Conservation (phyloP, 2,113 vertebrate species). For the Sialia sialis region DNA sequence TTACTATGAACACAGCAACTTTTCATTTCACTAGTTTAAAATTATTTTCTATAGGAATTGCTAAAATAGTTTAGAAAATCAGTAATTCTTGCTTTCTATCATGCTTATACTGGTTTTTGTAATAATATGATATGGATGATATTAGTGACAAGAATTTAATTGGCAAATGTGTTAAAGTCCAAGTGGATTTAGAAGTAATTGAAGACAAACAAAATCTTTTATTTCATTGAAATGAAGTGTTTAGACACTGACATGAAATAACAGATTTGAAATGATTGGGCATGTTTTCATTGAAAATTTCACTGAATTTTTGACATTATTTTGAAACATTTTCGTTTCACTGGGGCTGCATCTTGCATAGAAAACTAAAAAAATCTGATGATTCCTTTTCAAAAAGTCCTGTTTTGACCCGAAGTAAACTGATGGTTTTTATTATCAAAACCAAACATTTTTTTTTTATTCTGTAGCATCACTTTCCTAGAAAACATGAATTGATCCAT, state of each 20-base stretch:
- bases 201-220: not conserved
- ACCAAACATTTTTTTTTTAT: not conserved
- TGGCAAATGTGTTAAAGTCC: not conserved
- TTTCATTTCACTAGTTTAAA: not conserved
- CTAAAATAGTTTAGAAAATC: not conserved
- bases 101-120: not conserved
- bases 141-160: not conserved
- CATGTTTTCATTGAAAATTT: not conserved
- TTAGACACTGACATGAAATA: not conserved
- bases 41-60: not conserved
- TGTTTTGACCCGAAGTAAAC: not conserved
- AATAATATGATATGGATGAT: not conserved
- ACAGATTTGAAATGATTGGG: not conserved
- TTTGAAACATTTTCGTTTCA: not conserved
- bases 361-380: not conserved
- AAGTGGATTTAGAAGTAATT: not conserved
- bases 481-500: not conserved
- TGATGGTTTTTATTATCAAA: not conserved
- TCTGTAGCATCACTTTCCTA: not conserved
- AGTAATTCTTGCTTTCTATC: not conserved
- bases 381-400: not conserved
- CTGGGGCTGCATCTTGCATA: not conserved
- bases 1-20: not conserved
- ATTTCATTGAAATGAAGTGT: not conserved
- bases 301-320: not conserved